Evolutionary conservation across 2,888 invertebrate species (phyloP).

Genomic region (Caenorhabditis wallacei): DNA sequence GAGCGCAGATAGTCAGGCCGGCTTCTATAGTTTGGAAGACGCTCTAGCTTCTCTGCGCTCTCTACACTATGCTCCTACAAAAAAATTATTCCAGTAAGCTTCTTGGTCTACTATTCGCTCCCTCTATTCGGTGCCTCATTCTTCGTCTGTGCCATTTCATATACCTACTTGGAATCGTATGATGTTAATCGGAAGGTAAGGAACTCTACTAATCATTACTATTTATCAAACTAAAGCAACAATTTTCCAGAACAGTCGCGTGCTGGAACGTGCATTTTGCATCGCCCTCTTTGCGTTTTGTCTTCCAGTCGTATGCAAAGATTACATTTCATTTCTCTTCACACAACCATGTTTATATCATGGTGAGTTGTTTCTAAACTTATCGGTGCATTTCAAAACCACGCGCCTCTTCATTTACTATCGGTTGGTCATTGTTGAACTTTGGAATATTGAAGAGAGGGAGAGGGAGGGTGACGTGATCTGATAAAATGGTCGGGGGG

Average conservation of each 20-base stretch:
- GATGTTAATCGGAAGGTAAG: conserved; percentile 40
- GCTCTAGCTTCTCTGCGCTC: neutral
- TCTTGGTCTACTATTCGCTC: conserved; percentile 52
- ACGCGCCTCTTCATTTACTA: conserved; percentile 5
- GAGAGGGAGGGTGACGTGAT: conserved; percentile 26
- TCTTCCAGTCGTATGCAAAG: conserved; percentile 53
- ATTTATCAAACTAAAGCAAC: no score
- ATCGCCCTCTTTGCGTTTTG: conserved; percentile 50
- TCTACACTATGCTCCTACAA: neutral
- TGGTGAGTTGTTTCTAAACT: no score
- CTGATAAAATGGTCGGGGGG: no score
- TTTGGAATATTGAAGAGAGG: conserved; percentile 45
- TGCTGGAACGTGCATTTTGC: conserved; percentile 52
- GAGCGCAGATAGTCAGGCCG: no score
- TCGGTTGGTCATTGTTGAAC: conserved; percentile 37
- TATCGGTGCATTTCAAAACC: conserved; percentile 7
- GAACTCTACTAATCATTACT: neutral
- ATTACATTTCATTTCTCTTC: conserved; percentile 51
- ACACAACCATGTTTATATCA: conserved; percentile 53
- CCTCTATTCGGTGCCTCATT: conserved; percentile 49
- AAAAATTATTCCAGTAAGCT: conserved; percentile 51
- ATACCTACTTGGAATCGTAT: conserved; percentile 48
- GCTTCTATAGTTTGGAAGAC: no score
- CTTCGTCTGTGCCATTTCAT: conserved; percentile 21
- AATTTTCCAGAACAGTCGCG: conserved; percentile 50